Conservation (phyloP, 2,113 vertebrate genomes). For the Mesembrinibis cayennensis region DNA sequence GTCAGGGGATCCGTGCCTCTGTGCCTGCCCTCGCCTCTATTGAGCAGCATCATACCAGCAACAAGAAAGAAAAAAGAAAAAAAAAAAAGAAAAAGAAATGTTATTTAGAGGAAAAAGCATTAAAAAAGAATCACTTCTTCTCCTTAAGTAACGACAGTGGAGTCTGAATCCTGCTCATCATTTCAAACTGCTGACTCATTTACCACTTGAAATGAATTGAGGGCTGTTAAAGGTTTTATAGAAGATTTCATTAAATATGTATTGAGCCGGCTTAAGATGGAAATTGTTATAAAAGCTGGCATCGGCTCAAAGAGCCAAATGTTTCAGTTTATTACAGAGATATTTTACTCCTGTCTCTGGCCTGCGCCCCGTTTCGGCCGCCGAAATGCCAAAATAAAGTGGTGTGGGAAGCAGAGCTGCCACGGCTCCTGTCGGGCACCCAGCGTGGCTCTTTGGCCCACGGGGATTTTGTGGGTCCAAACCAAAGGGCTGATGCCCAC, state of each 20-base stretch:
- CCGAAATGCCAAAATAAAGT: background rate
- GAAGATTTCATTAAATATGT: conserved; percentile 84
- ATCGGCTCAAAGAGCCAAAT: conserved; percentile 70
- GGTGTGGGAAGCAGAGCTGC: background rate
- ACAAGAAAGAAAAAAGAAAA: background rate
- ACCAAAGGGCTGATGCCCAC: background rate
- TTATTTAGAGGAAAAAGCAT: conserved; percentile 47
- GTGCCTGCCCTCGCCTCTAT: background rate
- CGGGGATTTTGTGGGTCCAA: background rate
- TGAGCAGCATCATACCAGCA: background rate
- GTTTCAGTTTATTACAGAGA: conserved; percentile 69
- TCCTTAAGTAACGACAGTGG: conserved; percentile 61
- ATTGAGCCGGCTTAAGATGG: conserved; percentile 77
- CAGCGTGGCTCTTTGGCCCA: background rate
- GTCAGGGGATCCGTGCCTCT: fast-evolving
- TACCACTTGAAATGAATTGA: conserved; percentile 80
- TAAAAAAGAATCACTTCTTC: conserved; percentile 63
- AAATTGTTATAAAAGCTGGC: conserved; percentile 84
- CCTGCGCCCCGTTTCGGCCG: background rate
- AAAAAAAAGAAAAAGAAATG: background rate
- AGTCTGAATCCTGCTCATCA: conserved; percentile 68
- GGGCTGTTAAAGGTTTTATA: conserved; percentile 80
- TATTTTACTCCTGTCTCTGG: conserved; percentile 58
- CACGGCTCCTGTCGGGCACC: background rate
- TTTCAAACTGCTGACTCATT: conserved; percentile 78